Evolutionary conservation across 1,140 invertebrate species (phyloP).

Genomic region (Euura lappo): DNA sequence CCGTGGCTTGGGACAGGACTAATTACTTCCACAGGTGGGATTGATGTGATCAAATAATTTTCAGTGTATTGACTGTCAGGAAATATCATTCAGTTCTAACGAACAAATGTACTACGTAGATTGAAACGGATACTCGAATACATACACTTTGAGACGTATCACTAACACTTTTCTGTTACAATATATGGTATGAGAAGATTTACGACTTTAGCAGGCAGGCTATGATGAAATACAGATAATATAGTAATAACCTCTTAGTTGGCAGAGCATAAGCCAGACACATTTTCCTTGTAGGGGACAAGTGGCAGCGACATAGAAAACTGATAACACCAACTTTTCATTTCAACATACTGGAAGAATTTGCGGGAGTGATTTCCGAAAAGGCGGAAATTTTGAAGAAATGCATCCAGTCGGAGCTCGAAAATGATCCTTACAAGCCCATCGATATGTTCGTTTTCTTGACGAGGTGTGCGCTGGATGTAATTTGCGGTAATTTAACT

Average conservation of each 20-base stretch:
- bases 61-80: conserved; percentile 5
- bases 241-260: no score
- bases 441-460: conserved; percentile 72
- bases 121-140: no score
- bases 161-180: no score
- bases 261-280: no score
- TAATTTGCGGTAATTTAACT: conserved; percentile 72
- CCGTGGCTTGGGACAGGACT: conserved; percentile 74
- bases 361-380: conserved; percentile 75
- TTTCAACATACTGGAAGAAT: conserved; percentile 83
- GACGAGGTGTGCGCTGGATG: conserved; percentile 76
- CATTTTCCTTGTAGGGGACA: conserved; percentile 59
- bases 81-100: not conserved
- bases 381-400: conserved; percentile 71
- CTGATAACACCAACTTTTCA: conserved; percentile 88
- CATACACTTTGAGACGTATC: no score
- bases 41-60: not conserved
- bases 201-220: no score
- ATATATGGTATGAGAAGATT: no score
- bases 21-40: conserved; percentile 67
- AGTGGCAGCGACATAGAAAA: conserved; percentile 82
- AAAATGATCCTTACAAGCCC: conserved; percentile 49
- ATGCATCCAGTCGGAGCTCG: conserved; percentile 49
- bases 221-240: no score
- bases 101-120: no score